Conservation (phyloP, 64 coral and sea anemone species). For the Acropora yongei region DNA sequence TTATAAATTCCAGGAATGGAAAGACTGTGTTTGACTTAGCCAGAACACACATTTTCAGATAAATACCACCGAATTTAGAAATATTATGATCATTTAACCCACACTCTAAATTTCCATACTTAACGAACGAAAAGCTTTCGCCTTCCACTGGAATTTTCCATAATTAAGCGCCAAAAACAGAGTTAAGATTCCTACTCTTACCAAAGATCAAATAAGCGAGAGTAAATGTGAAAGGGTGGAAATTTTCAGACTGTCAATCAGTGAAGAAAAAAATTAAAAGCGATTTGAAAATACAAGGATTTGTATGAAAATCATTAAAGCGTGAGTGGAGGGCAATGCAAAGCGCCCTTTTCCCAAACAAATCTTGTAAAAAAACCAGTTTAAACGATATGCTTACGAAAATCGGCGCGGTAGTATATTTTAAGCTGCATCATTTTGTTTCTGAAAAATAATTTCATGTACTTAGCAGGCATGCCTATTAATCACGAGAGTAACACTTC, state of each 20-base stretch:
- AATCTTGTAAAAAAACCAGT: background rate
- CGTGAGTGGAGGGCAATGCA: background rate
- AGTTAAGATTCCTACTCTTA: conserved; percentile 8
- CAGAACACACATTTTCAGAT: conserved; percentile 12
- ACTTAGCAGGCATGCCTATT: conserved; percentile 16
- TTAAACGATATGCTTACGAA: conserved; percentile 10
- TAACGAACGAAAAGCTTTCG: conserved; percentile 4
- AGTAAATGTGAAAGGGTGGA: background rate
- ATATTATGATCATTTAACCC: conserved; percentile 10
- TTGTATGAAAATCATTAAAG: background rate
- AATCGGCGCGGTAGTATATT: background rate
- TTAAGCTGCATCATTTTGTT: conserved; percentile 3
- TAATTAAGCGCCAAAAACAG: conserved; percentile 12
- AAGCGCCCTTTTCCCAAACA: background rate
- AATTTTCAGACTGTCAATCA: conserved; percentile 14
- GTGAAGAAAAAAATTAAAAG: conserved; percentile 4
- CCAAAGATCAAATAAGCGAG: conserved; percentile 5
- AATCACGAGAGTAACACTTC: background rate
- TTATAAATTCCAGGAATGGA: background rate
- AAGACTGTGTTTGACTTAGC: conserved; percentile 13
- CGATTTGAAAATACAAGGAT: background rate
- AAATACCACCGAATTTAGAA: background rate
- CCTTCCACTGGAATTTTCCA: background rate
- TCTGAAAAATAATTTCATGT: conserved; percentile 4
- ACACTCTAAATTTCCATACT: conserved; percentile 7